phyloP scores from a whole-genome alignment of 2,113 vertebrate species.

The Carollia perspicillata region DNA sequence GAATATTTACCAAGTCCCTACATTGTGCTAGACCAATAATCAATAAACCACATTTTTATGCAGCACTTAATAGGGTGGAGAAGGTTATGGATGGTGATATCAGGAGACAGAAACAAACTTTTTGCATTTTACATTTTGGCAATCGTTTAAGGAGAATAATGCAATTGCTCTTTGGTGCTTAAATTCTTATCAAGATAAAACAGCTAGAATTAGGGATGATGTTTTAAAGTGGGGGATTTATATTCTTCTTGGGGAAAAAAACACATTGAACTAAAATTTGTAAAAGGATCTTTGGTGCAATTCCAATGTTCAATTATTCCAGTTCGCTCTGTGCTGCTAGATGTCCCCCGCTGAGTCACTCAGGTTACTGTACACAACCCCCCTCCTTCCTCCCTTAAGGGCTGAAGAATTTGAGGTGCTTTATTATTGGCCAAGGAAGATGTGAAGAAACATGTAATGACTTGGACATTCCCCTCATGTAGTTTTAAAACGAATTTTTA shows the following conservation, averaged over 20 bases:
- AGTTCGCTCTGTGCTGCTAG: not conserved
- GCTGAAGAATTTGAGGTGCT: not conserved
- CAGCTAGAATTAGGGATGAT: not conserved
- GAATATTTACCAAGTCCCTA: not conserved
- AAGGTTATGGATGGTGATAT: not conserved
- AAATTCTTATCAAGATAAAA: not conserved
- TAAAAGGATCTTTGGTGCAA: not conserved
- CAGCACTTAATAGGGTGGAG: not conserved
- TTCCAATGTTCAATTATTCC: not conserved
- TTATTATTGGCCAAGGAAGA: conserved; percentile 3
- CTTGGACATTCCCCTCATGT: not conserved
- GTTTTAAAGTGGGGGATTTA: not conserved
- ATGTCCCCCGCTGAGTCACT: not conserved
- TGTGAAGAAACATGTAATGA: not conserved
- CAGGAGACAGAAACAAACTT: not conserved
- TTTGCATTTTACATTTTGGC: not conserved
- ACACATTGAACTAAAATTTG: not conserved
- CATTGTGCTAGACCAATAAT: not conserved
- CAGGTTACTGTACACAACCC: not conserved
- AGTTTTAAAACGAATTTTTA: not conserved
- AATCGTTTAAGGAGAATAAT: not conserved
- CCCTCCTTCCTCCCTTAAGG: not conserved
- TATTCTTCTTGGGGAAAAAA: not conserved
- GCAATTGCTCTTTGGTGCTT: not conserved
- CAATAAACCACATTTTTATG: not conserved